phyloP scores from a whole-genome alignment of 2,888 invertebrate genomes.

The Thera britannica region DNA sequence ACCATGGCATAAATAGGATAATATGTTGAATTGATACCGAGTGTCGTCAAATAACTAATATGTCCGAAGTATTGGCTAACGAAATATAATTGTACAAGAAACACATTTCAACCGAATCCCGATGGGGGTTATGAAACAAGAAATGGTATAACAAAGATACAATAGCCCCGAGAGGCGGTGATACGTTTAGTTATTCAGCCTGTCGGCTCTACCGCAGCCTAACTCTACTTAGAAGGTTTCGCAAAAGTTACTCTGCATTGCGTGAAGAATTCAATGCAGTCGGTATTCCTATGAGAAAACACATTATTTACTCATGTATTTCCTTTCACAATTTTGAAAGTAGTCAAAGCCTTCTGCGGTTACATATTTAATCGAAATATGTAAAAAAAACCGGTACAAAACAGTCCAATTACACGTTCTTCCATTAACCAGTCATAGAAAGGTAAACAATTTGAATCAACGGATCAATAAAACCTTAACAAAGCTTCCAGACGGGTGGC shows the following conservation, averaged over 20 bases:
- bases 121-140: slow-evolving; percentile 35
- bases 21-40: no score
- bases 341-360: no score
- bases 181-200: slow-evolving; percentile 43
- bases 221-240: slow-evolving; percentile 43
- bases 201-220: slow-evolving; percentile 31
- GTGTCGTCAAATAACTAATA: no score
- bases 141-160: slow-evolving; percentile 45
- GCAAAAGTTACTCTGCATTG: slow-evolving; percentile 44
- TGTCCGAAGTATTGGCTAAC: slow-evolving; percentile 2
- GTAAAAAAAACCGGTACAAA: neutral
- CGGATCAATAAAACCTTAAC: slow-evolving; percentile 23
- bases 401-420: neutral
- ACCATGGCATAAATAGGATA: no score
- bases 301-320: slow-evolving; percentile 4
- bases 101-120: slow-evolving; percentile 26
- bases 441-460: slow-evolving; percentile 18
- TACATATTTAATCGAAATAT: no score
- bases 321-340: no score
- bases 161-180: slow-evolving; percentile 41
- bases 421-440: slow-evolving; percentile 6
- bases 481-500: slow-evolving; percentile 16
- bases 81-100: neutral
- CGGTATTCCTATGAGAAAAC: slow-evolving; percentile 18
- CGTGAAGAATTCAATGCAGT: slow-evolving; percentile 36